Evolutionary conservation across 2,888 invertebrate genomes (phyloP), one percentile per base, ranked within the genome.

Genomic region (Cerastis rubricosa): DNA sequence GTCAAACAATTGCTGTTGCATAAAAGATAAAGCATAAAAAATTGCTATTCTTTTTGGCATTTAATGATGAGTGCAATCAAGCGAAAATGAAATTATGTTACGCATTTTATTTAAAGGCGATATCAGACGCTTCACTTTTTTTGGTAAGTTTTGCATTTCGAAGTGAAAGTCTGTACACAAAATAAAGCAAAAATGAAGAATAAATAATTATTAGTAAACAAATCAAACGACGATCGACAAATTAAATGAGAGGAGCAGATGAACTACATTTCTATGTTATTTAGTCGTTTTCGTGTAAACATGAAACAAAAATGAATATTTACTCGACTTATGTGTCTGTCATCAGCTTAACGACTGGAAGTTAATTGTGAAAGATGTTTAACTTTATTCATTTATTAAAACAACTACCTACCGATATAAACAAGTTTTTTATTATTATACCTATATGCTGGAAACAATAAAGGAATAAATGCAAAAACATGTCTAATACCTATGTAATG

Each of bases 321-420:
- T 3, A 63, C 40, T 63, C 7, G 12, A 43, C n/a, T 63, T 14
- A 40, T 14, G 8, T 29, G 6, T 59, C 17, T 8, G 25, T 6
- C 25, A 54, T 6, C 6, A 54, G n/a, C 57, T 25, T 57, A 57
- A 29, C 22, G 29, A 57, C 45, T 43, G 19, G 17, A 43, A 76
- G 17, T 63, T 49, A 45, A 43, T 40, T 63, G 63, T 51, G 35
- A 59, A 51, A 80, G 49, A 63, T 69, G 65, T 69, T 77, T 83
- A n/a, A 68, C 51, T 76, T 76, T 71, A 71, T 77, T 45, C 35
- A 59, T 61, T 57, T 71, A 82, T 35, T 51, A 25, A 45, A 67
- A 69, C 77, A 80, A 82, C 82, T 51, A 63, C 12, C 25, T 67
- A 66, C 11, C 12, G 25, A 29, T n/a, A 51, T 67, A 40, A 51